These are phyloP conservation scores for Etia nguti DNA, from an alignment of 2,113 vertebrate genomes.

Conservation along the genomic window DNA sequence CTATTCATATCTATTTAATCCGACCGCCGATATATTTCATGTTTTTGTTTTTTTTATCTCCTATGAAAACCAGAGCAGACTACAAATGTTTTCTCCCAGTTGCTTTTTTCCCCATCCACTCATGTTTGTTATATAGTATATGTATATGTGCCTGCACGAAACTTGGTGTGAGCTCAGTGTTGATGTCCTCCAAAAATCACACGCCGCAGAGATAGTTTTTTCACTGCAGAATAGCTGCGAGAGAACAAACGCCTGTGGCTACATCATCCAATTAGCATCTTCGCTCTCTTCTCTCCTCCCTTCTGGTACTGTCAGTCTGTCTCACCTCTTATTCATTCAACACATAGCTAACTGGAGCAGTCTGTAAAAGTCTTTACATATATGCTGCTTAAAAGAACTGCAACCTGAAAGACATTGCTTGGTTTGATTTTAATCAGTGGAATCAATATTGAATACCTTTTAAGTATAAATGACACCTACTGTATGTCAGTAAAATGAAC, in stretches of 20 bases:
- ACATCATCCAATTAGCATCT: not conserved
- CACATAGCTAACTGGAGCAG: conserved; percentile 10
- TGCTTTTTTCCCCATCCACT: not conserved
- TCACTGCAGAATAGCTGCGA: not conserved
- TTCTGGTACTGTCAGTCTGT: conserved; percentile 22
- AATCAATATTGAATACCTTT: not conserved
- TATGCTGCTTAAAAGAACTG: not conserved
- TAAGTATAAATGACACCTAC: not conserved
- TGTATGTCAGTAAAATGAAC: not conserved
- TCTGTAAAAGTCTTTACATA: not conserved
- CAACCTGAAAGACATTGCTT: not conserved
- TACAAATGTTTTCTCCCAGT: not conserved
- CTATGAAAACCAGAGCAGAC: not conserved
- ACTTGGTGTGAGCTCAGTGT: not conserved
- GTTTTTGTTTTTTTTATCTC: not conserved
- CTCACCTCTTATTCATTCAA: conserved; percentile 1
- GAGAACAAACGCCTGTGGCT: not conserved
- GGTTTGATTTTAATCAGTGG: not conserved
- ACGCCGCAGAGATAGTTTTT: not conserved
- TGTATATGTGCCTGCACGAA: not conserved
- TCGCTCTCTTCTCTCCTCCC: not conserved
- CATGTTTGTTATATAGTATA: not conserved
- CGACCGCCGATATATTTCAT: not conserved
- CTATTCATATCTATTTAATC: not conserved
- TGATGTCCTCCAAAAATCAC: not conserved